Evolutionary conservation across 2,888 invertebrate genomes (phyloP).

Genomic region (Marronus borbonicus): DNA sequence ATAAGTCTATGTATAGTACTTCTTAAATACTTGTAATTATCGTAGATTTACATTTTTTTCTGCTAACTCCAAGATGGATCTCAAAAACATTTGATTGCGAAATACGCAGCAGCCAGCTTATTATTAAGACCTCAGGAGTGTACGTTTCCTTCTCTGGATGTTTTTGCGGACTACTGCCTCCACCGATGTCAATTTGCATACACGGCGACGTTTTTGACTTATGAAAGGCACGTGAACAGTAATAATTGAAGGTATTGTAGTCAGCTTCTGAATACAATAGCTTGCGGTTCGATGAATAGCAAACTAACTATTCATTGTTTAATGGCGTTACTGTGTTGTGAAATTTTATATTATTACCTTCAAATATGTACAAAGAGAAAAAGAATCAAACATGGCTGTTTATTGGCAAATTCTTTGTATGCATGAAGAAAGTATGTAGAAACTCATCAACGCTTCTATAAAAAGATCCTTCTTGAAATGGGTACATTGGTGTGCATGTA

Average conservation of each 20-base stretch:
- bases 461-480: no score
- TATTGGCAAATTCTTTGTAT: neutral
- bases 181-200: conserved; percentile 17
- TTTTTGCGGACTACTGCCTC: neutral
- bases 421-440: no score
- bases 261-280: conserved; percentile 34
- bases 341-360: conserved; percentile 21
- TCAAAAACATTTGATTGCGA: neutral
- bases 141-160: neutral
- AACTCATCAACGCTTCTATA: no score
- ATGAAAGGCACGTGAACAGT: conserved; percentile 24
- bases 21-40: no score
- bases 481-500: no score
- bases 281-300: conserved; percentile 21
- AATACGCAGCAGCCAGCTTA: neutral
- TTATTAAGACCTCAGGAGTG: no score
- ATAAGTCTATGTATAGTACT: no score
- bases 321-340: conserved; percentile 7
- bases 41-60: no score
- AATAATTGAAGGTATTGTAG: conserved; percentile 32
- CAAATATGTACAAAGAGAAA: neutral
- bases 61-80: no score
- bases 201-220: conserved; percentile 26
- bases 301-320: conserved; percentile 17
- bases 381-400: neutral